Base-by-base conservation (phyloP, 1,140 invertebrate genomes). In the Sarcophaga bullata region DNA sequence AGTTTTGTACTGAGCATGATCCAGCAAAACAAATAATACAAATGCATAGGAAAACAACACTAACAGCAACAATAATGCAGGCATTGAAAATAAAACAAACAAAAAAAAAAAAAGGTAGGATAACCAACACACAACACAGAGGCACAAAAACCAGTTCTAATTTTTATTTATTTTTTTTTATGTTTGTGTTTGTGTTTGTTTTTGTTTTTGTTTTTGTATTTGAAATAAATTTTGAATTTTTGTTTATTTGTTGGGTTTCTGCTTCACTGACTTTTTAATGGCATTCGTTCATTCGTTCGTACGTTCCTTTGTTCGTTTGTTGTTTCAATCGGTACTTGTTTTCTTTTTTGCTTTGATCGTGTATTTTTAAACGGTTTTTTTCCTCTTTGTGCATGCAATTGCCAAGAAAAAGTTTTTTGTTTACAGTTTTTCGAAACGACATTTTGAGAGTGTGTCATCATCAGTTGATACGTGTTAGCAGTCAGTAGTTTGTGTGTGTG, bases 221-320 rank as follows among this genome's bases (percentile, higher is more conserved):
- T 37, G 25, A 37, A 25, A 72, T 19, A 78, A 78, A 76, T 47
- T 49, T 78, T 50, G 75, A 78, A 50, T 78, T n/a, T 72, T 78
- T 78, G 75, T 78, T 78, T 78, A 78, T 78, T 78, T 78, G 48
- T 78, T 78, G 75, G 75, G 15, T 78, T 78, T 50, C 17, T 78
- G 75, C 75, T 78, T 78, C 48, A 78, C 7, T 25, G 48, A 78
- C 11, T 78, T 50, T 78, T n/a, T 52, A 50, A 49, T 17, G 75
- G 48, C 48, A 78, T 50, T 50, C 17, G 48, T 78, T 68, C 62
- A 19, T 68, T 68, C 62, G 62, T 9, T 68, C 62, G 5, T 68
- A 19, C 62, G 15, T 37, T 37, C 25, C 1, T 37, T 37, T 37
- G 25, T 37, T n/a, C n/a, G n/a, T n/a, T n/a, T 37, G 25, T 37